Conservation (phyloP, 1,140 invertebrate genomes). For the Aleiodes sp. region DNA sequence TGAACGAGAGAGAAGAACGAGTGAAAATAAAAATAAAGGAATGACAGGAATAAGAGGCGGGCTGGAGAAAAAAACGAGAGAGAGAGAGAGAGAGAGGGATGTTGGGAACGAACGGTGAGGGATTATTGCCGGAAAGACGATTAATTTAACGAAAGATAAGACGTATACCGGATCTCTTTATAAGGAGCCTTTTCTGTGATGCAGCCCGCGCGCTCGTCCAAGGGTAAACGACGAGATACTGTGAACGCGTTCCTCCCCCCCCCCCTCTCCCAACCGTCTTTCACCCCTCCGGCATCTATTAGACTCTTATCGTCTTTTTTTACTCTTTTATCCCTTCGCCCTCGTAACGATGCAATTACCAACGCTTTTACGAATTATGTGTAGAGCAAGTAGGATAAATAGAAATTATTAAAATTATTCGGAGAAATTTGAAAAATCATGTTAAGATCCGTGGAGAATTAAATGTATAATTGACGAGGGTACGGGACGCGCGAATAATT, state of each 20-base stretch:
- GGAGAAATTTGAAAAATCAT: neutral
- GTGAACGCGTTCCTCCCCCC: slow-evolving; percentile 3
- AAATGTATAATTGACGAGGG: too few relatives aligned
- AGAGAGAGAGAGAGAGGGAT: neutral
- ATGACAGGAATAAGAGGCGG: neutral
- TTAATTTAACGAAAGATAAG: slow-evolving; percentile 40
- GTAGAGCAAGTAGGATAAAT: too few relatives aligned
- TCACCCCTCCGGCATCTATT: neutral
- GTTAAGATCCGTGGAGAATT: neutral
- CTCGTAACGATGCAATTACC: slow-evolving; percentile 24
- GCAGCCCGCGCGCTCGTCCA: slow-evolving; percentile 5
- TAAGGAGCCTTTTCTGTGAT: neutral
- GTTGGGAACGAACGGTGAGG: slow-evolving; percentile 17
- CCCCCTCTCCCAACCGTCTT: neutral
- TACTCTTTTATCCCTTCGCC: too few relatives aligned
- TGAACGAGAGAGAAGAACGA: neutral
- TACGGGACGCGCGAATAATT: too few relatives aligned
- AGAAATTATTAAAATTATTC: too few relatives aligned
- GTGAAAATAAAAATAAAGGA: neutral
- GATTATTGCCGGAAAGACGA: slow-evolving; percentile 39
- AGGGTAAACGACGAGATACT: slow-evolving; percentile 29
- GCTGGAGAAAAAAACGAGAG: neutral
- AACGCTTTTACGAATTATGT: slow-evolving; percentile 1
- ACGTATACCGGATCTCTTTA: slow-evolving; percentile 25
- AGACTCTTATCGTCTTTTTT: neutral